phyloP scores from a whole-genome alignment of 2,797 vertebrate genomes.

The Acipenser ruthenus region DNA sequence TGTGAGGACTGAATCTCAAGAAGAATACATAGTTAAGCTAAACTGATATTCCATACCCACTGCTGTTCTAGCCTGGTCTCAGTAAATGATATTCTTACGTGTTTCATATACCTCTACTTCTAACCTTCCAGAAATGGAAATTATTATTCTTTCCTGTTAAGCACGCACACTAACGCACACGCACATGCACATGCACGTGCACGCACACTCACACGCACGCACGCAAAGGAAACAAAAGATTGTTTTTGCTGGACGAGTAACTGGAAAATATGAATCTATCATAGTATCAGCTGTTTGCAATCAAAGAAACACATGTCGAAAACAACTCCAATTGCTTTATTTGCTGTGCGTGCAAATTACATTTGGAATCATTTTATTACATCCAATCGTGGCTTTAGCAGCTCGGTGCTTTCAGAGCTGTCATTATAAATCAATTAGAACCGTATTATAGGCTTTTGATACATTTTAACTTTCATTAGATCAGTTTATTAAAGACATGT shows the following conservation, averaged over 20 bases:
- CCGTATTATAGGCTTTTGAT: background rate
- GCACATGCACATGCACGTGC: no score
- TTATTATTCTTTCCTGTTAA: background rate
- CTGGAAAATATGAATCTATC: constrained; percentile 58
- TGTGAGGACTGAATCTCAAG: no score
- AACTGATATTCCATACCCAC: no score
- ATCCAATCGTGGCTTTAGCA: constrained; percentile 29
- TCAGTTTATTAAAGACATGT: constrained; percentile 30
- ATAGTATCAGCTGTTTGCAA: constrained; percentile 58
- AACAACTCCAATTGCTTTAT: constrained; percentile 50
- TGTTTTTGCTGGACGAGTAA: constrained; percentile 42
- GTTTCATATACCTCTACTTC: no score
- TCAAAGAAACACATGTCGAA: constrained; percentile 51
- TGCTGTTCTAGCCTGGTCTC: no score
- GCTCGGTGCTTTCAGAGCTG: constrained; percentile 20
- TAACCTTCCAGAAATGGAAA: no score
- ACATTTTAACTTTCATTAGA: constrained; percentile 13
- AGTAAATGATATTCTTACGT: no score
- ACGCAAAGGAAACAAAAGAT: constrained; percentile 9
- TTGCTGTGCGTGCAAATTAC: constrained; percentile 57
- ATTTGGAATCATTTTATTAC: constrained; percentile 45
- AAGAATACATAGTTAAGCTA: no score
- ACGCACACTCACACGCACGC: background rate
- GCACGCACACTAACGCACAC: constrained; percentile 19
- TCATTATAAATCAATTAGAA: constrained; percentile 38